phyloP scores from a whole-genome alignment of 2,113 vertebrate genomes.

The Carlito syrichta region DNA sequence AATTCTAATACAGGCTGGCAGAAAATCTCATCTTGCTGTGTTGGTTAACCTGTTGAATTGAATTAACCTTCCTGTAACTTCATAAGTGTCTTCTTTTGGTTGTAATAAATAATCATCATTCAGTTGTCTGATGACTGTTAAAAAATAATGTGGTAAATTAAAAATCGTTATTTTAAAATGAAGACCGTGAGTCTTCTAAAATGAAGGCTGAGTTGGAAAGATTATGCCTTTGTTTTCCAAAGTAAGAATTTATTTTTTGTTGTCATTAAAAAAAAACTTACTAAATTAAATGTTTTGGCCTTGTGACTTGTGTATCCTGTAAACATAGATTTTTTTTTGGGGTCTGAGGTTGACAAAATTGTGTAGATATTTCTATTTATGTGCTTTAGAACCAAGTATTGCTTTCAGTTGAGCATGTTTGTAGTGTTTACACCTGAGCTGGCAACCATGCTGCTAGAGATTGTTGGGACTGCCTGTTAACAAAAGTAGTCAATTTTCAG shows the following conservation, averaged over 20 bases:
- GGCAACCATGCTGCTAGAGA: not conserved
- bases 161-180: constrained; percentile 22
- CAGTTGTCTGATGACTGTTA: not conserved
- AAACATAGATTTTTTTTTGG: not conserved
- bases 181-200: constrained; percentile 18
- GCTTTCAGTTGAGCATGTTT: constrained; percentile 20
- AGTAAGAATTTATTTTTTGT: constrained; percentile 27
- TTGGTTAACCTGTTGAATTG: constrained; percentile 25
- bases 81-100: not conserved
- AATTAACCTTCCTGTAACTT: constrained; percentile 18
- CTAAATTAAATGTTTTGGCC: not conserved
- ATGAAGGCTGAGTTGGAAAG: not conserved
- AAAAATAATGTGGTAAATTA: constrained; percentile 5
- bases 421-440: constrained; percentile 6
- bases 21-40: not conserved
- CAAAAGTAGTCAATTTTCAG: constrained; percentile 1
- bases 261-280: constrained; percentile 9
- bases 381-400: not conserved
- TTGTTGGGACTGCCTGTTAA: not conserved
- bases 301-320: not conserved
- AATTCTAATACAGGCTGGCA: not conserved
- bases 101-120: constrained; percentile 28
- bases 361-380: constrained; percentile 19
- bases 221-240: constrained; percentile 20
- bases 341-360: not conserved